phyloP scores from a whole-genome alignment of 2,888 invertebrate species.

The Arenicola marina region DNA sequence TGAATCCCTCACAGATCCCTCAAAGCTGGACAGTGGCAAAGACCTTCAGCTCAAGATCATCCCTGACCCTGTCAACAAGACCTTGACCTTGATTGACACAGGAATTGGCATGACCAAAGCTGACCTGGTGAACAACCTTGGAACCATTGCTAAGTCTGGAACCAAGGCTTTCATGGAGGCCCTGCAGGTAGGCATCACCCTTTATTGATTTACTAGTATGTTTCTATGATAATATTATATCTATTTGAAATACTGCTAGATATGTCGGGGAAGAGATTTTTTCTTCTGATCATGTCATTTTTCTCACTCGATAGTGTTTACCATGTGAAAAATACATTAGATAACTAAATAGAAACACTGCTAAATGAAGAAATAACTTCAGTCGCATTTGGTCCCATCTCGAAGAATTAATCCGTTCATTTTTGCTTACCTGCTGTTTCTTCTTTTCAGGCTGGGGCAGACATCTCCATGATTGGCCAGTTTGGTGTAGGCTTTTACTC shows the following conservation, averaged over 20 bases:
- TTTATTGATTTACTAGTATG: too few relatives aligned
- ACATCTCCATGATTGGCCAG: constrained; percentile 99
- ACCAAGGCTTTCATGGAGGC: constrained; percentile 99
- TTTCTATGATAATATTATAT: too few relatives aligned
- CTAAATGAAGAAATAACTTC: too few relatives aligned
- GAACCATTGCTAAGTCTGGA: constrained; percentile 97
- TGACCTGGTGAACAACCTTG: constrained; percentile 84
- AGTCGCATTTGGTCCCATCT: too few relatives aligned
- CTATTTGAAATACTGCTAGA: too few relatives aligned
- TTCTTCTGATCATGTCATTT: too few relatives aligned
- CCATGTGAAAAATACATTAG: too few relatives aligned
- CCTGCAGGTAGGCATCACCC: constrained; percentile 78
- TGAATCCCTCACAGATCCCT: constrained; percentile 94
- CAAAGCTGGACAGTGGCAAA: constrained; percentile 89
- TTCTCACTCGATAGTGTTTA: too few relatives aligned
- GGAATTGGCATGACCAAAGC: constrained; percentile 99
- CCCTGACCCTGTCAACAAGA: constrained; percentile 93
- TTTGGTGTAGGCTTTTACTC: constrained; percentile 99
- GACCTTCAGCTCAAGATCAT: constrained; percentile 88
- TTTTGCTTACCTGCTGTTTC: too few relatives aligned
- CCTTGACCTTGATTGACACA: constrained; percentile 91
- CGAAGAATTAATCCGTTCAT: too few relatives aligned
- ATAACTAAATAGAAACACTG: too few relatives aligned
- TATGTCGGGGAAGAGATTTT: too few relatives aligned
- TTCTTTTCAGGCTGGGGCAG: constrained; percentile 80